These are phyloP conservation scores for Epirrita christyi DNA, from an alignment of 2,888 invertebrate genomes.

Conservation along the genomic window DNA sequence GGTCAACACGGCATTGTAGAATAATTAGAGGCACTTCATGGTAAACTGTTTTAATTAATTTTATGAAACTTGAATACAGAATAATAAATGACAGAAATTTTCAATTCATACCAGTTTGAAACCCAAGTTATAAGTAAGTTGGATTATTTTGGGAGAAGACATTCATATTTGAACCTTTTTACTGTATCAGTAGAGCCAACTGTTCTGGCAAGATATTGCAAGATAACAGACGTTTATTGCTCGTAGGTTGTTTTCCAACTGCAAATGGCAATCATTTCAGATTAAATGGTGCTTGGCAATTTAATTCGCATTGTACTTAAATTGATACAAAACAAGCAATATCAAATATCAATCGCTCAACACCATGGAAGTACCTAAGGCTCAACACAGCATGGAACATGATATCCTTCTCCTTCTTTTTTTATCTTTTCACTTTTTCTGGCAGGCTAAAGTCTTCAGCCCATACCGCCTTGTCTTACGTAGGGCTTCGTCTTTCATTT, in stretches of 20 bases:
- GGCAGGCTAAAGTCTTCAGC: not conserved
- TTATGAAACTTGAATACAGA: slow-evolving; percentile 11
- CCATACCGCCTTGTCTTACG: too few species aligned
- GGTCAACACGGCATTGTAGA: slow-evolving; percentile 45
- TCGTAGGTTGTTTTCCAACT: not conserved
- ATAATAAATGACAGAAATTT: slow-evolving; percentile 2
- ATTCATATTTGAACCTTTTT: too few species aligned
- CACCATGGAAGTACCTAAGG: too few species aligned
- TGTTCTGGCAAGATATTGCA: too few species aligned
- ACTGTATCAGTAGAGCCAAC: too few species aligned
- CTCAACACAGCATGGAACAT: slow-evolving; percentile 1
- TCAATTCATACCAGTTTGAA: not conserved
- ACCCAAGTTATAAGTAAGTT: too few species aligned
- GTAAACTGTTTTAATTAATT: slow-evolving; percentile 30
- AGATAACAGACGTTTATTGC: not conserved
- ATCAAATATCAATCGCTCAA: not conserved
- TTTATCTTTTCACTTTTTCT: not conserved
- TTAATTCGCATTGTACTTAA: slow-evolving; percentile 15
- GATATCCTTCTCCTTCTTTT: not conserved
- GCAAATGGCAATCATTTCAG: slow-evolving; percentile 3
- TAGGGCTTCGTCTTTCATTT: too few species aligned
- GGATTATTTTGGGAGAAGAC: too few species aligned
- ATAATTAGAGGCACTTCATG: slow-evolving; percentile 26
- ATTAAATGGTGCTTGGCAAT: slow-evolving; percentile 13
- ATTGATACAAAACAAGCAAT: not conserved